Percentiles rank a stretch among this genome's conserved stretches.
Evolutionary conservation across 2,113 vertebrate genomes (phyloP).

Genomic region (Monopterus albus): DNA sequence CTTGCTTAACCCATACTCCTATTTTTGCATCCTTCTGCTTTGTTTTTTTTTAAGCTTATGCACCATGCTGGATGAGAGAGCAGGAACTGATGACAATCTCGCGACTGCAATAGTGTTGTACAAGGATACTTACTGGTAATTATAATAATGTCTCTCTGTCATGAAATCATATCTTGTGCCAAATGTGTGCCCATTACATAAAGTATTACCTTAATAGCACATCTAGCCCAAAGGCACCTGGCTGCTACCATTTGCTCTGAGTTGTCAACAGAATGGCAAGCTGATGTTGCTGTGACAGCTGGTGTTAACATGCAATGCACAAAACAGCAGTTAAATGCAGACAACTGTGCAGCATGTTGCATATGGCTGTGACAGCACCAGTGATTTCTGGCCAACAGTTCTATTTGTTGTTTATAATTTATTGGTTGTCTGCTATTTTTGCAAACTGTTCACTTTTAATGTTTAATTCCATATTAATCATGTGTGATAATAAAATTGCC

Average conservation of each 20-base stretch:
- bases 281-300: conserved; percentile 8
- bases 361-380: too few relatives aligned
- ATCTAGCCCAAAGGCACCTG: neutral
- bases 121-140: neutral
- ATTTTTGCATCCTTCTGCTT: conserved; percentile 1
- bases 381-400: too few relatives aligned
- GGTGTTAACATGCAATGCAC: neutral
- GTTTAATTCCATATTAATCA: too few relatives aligned
- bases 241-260: conserved; percentile 19
- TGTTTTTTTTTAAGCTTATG: neutral
- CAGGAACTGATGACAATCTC: neutral
- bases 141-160: neutral
- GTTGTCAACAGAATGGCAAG: conserved; percentile 43
- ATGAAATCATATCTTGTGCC: conserved; percentile 27
- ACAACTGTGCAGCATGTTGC: neutral
- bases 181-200: conserved; percentile 45
- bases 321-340: neutral
- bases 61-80: neutral
- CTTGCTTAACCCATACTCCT: conserved; percentile 15
- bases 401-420: too few relatives aligned
- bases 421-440: too few relatives aligned
- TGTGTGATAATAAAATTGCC: too few relatives aligned
- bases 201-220: conserved; percentile 49
- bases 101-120: neutral
- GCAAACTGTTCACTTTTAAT: too few relatives aligned